These are phyloP conservation scores for Deilephila elpenor DNA, from an alignment of 2,888 invertebrate species.

Conservation along the genomic window DNA sequence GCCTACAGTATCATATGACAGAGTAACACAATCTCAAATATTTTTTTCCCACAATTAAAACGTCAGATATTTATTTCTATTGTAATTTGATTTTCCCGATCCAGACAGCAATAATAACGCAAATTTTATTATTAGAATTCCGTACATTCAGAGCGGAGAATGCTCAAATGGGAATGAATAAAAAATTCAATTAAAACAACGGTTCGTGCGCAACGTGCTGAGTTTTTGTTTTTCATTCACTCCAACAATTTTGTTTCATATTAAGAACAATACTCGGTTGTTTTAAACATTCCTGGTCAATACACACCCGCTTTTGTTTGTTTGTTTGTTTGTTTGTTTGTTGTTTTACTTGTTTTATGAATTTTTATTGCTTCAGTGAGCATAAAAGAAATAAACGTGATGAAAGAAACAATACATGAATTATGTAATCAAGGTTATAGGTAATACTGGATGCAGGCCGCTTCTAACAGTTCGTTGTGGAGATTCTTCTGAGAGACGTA, in stretches of 20 bases:
- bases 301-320: background rate
- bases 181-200: constrained; percentile 18
- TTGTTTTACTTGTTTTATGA: background rate
- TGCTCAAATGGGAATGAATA: constrained; percentile 3
- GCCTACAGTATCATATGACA: background rate
- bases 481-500: no score
- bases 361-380: background rate
- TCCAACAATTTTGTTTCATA: constrained; percentile 5
- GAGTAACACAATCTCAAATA: background rate
- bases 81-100: background rate
- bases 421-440: no score
- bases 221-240: background rate
- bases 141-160: constrained; percentile 12
- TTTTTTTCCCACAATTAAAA: background rate
- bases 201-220: no score
- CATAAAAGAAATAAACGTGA: no score
- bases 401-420: no score
- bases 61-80: background rate
- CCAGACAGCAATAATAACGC: background rate
- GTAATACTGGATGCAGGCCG: no score
- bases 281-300: background rate
- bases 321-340: background rate
- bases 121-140: constrained; percentile 2
- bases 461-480: no score
- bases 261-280: background rate